These are phyloP conservation scores for Pocillopora verrucosa DNA, from an alignment of 64 coral and sea anemone genomes.

Conservation along the genomic window DNA sequence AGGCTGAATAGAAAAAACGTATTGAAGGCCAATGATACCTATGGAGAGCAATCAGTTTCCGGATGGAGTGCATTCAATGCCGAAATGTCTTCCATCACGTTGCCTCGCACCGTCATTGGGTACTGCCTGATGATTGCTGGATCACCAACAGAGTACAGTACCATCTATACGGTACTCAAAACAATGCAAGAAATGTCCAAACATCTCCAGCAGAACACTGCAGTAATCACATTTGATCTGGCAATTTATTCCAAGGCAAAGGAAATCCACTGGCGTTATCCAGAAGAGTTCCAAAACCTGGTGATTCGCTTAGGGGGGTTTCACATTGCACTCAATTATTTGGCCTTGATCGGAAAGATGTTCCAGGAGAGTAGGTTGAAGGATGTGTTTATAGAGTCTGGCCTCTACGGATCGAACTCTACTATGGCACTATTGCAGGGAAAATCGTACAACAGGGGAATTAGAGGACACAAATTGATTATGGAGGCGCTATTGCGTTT, in stretches of 20 bases:
- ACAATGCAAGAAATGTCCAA: not conserved
- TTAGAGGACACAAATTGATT: not conserved
- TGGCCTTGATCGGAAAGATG: too few relatives aligned
- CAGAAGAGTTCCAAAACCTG: too few relatives aligned
- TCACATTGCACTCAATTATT: too few relatives aligned
- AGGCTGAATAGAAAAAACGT: not conserved
- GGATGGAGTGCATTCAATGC: constrained; percentile 32
- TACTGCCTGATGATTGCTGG: constrained; percentile 37
- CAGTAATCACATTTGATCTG: not conserved
- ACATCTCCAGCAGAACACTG: not conserved
- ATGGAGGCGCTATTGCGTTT: not conserved
- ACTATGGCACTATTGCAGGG: not conserved
- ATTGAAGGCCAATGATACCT: not conserved
- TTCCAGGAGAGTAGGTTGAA: too few relatives aligned
- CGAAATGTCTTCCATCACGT: not conserved
- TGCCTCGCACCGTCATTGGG: not conserved
- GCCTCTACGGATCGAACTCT: not conserved
- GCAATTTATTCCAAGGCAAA: too few relatives aligned
- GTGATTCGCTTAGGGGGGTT: too few relatives aligned
- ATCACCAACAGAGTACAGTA: constrained; percentile 29
- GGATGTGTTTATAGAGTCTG: constrained; percentile 28
- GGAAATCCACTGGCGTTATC: not conserved
- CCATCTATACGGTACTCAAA: constrained; percentile 15
- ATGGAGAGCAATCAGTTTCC: not conserved
- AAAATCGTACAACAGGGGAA: constrained; percentile 27